phyloP scores from a whole-genome alignment of 2,888 invertebrate species.

The Pogonocherus hispidulus region DNA sequence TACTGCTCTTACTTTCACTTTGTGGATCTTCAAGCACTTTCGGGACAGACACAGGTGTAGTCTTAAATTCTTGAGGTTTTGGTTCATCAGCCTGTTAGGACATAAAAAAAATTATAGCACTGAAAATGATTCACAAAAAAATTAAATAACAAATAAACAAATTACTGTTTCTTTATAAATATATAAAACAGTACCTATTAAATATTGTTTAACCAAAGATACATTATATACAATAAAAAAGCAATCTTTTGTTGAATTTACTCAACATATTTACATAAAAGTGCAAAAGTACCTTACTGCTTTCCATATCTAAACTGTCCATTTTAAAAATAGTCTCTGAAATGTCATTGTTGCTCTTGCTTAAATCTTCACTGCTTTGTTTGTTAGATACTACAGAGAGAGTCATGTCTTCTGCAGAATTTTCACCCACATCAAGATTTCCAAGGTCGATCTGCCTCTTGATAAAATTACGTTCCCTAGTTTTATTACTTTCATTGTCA shows the following conservation, averaged over 20 bases:
- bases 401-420: conserved; percentile 64
- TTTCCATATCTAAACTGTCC: conserved; percentile 74
- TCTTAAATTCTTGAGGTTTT: conserved; percentile 34
- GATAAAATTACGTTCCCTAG: conserved; percentile 65
- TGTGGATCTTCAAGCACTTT: conserved; percentile 47
- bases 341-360: conserved; percentile 64
- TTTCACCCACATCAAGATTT: conserved; percentile 66
- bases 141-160: too few species aligned
- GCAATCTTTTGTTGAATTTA: too few species aligned
- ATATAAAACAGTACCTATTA: too few species aligned
- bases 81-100: conserved; percentile 39
- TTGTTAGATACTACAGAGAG: conserved; percentile 62
- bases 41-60: conserved; percentile 15
- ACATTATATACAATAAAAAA: too few species aligned
- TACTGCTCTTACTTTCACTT: conserved; percentile 73
- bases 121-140: too few species aligned
- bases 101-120: too few species aligned
- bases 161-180: too few species aligned
- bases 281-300: conserved; percentile 47
- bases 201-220: too few species aligned
- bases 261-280: neutral
- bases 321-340: conserved; percentile 79
- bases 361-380: conserved; percentile 63
- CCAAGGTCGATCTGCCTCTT: conserved; percentile 67
- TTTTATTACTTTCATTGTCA: conserved; percentile 63